Base-by-base conservation (phyloP, 1,140 invertebrate species). In the Drosophila bifasciata region DNA sequence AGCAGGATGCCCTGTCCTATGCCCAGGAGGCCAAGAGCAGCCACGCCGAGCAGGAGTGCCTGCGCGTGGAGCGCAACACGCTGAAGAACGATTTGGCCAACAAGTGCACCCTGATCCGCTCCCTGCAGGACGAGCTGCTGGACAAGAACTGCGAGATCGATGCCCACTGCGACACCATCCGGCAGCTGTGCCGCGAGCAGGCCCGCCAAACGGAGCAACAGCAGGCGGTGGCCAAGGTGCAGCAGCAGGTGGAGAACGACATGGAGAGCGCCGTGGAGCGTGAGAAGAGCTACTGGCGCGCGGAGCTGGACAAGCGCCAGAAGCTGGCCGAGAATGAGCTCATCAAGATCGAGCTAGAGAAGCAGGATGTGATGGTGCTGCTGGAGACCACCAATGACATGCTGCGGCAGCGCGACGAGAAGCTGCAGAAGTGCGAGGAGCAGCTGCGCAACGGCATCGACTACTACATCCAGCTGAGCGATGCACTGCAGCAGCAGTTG, bases 291-390 rank as follows among this genome's bases (percentile, higher is more conserved):
- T 91, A 92, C 32, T 91, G 90, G 71, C 89, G 91, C 1, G 89
- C 79, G 17, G 93, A 93, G 76, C 77, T 93, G 53, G 92, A 93
- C 70, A 92, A 93, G 68, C 92, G 92, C 43, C 93, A 93, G 88
- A 91, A 92, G 46, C 91, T 93, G 66, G 92, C 92, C 52, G 92
- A 93, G 76, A 92, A 92, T 44, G 92, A 91, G 58, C 90, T 93
- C 8, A 93, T 93, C 36, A 91, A 93, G 66, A 91, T 91, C 66
- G 92, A 93, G 83, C 56, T 93, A 49, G 93, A 93, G 74, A 93
- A 93, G 53, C 93, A 93, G 63, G 89, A 92, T 61, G 81, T 93
- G 4, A 91, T 92, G 88, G 74, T 79, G 0, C 66, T 92, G 39
- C 77, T 93, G 25, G 78, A 91, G 61, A 91, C 83, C 53, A 91